phyloP scores from a whole-genome alignment of 2,113 vertebrate species.

The Phyllostomus discolor region DNA sequence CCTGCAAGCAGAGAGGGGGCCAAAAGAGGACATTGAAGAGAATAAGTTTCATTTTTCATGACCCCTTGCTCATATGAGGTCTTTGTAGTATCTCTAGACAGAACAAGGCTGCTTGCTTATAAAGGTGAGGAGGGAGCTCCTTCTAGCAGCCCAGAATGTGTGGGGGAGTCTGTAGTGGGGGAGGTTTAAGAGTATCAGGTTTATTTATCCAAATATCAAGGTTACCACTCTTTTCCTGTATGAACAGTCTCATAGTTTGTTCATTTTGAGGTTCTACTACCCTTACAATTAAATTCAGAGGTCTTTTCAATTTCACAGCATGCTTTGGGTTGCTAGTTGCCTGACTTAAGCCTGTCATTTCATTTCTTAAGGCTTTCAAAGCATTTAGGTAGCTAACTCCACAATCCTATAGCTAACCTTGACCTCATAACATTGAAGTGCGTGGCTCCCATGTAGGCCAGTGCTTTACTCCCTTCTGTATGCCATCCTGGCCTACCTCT shows the following conservation, averaged over 20 bases:
- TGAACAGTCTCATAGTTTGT: background rate
- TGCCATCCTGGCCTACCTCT: fast-evolving
- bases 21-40: background rate
- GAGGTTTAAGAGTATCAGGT: background rate
- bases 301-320: background rate
- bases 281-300: background rate
- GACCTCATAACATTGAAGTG: background rate
- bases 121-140: background rate
- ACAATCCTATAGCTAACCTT: background rate
- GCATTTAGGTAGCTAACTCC: background rate
- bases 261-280: background rate
- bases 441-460: background rate
- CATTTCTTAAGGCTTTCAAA: background rate
- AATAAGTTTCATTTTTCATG: background rate
- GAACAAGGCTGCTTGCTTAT: background rate
- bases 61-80: background rate
- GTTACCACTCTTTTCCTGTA: background rate
- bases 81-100: background rate
- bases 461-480: fast-evolving
- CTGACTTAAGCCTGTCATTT: background rate
- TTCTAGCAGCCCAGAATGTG: background rate
- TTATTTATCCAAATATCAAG: background rate
- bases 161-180: fast-evolving
- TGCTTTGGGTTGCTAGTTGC: background rate
- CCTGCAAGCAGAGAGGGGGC: background rate